These are phyloP conservation scores for Jacana jacana DNA, from an alignment of 2,113 vertebrate genomes.

Conservation along the genomic window DNA sequence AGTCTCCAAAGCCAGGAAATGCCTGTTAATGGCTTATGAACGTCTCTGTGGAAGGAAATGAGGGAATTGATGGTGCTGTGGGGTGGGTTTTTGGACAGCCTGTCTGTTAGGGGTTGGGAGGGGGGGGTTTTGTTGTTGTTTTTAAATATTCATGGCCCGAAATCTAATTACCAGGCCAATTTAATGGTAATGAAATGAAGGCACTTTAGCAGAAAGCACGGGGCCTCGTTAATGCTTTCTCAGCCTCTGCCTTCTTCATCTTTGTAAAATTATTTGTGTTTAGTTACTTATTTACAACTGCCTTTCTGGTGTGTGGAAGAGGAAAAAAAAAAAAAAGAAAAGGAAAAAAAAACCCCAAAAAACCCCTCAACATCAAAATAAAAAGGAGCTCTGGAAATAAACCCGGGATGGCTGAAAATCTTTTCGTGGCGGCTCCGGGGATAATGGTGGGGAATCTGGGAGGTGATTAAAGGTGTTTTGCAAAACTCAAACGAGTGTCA, in stretches of 20 bases:
- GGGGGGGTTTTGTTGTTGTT: neutral
- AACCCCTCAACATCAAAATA: no score
- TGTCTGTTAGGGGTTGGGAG: no score
- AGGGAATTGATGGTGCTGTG: conserved; percentile 47
- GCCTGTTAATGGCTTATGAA: conserved; percentile 54
- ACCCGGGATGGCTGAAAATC: conserved; percentile 10
- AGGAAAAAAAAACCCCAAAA: no score
- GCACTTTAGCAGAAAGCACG: conserved; percentile 56
- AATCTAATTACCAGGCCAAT: conserved; percentile 69
- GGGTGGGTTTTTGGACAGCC: conserved; percentile 62
- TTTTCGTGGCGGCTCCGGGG: conserved; percentile 31
- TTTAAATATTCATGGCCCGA: conserved; percentile 60
- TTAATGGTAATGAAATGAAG: conserved; percentile 68
- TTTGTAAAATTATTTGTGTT: neutral
- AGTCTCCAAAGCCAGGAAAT: conserved; percentile 18
- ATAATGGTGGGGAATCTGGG: neutral
- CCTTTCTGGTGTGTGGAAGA: neutral
- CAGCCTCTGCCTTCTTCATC: conserved; percentile 44
- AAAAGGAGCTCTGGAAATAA: no score
- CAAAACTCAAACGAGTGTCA: conserved; percentile 25
- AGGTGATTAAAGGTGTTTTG: conserved; percentile 57
- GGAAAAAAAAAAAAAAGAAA: neutral
- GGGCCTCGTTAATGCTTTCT: conserved; percentile 48
- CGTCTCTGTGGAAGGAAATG: conserved; percentile 45
- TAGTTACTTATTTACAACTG: neutral